Base-by-base conservation (phyloP, 2,113 vertebrate species). In the Myanophis thanlyinensis region DNA sequence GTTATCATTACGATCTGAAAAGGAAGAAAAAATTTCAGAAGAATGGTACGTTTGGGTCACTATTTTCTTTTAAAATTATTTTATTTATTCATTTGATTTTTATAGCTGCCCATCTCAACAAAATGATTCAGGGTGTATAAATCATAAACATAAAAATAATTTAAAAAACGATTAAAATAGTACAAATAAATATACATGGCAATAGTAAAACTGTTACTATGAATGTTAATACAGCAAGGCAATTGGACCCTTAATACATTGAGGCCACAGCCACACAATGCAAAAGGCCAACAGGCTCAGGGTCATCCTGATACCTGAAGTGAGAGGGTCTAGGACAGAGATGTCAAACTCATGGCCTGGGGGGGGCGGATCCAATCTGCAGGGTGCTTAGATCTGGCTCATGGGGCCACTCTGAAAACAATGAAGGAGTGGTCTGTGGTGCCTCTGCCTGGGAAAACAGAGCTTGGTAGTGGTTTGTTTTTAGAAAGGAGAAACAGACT, bases 21-120 rank as follows among this genome's bases (percentile, higher is more conserved):
- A 97, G 97, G 98, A 98, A 91, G 98, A 99, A 93, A 98, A 97
- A 97, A 98, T 99, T 95, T 97, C 98, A 93, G 97, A 98, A 94
- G 99, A 99, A 97, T 99, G 99, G 99, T 99, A 98, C 96, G 97
- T 97, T 80, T 27, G 94, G 1, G 91, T 73, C 56, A 80, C 27
- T 59, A 27, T 59, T 59, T 59, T 59, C 56, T 25, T 59, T 30
- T 67, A n/a, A 67, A 35, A 35, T 67, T 15, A 15, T 35, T 67
- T 67, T 35, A 35, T 67, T 67, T 67, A 67, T 67, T 67, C 13
- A 67, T 67, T 67, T 67, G n/a, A 35, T 67, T 67, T 62, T 15
- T 15, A 67, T 67, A 67, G 30, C 62, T 18, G 12, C 0, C 13
- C 30, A 67, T 67, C 30, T 35, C 30, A 67, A 67, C 30, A 67